Conservation (phyloP, 2,113 vertebrate genomes). For the Globicephala melas region DNA sequence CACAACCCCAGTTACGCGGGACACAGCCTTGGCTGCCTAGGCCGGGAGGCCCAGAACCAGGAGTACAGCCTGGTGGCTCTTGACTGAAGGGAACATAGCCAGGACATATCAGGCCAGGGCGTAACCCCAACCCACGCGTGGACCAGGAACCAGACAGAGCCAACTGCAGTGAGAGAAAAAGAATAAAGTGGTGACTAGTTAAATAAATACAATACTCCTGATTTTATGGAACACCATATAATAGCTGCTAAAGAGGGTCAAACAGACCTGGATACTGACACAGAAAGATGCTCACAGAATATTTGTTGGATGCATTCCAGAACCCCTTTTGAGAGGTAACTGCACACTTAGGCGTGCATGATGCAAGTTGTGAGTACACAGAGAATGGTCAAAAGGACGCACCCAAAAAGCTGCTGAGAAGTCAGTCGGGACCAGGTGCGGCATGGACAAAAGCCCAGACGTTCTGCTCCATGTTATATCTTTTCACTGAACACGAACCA, state of each 20-base stretch:
- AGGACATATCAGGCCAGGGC: too few species aligned
- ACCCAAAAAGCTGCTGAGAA: fast-evolving
- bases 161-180: not conserved
- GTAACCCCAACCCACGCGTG: not conserved
- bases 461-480: not conserved
- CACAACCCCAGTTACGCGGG: fast-evolving
- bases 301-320: too few species aligned
- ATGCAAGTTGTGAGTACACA: not conserved
- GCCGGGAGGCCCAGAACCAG: not conserved
- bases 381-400: not conserved
- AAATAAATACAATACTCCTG: not conserved
- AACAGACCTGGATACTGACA: too few species aligned
- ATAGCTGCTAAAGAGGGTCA: not conserved
- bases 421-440: fast-evolving
- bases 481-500: not conserved
- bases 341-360: fast-evolving
- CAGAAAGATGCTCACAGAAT: not conserved
- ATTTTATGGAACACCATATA: not conserved
- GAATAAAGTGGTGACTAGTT: not conserved
- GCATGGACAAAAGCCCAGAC: not conserved
- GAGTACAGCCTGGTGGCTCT: not conserved
- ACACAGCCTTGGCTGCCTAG: not conserved
- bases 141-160: not conserved
- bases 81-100: not conserved
- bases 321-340: too few species aligned